Base-by-base conservation (phyloP, 2,888 invertebrate species). In the Rhaphigaster nebulosa region DNA sequence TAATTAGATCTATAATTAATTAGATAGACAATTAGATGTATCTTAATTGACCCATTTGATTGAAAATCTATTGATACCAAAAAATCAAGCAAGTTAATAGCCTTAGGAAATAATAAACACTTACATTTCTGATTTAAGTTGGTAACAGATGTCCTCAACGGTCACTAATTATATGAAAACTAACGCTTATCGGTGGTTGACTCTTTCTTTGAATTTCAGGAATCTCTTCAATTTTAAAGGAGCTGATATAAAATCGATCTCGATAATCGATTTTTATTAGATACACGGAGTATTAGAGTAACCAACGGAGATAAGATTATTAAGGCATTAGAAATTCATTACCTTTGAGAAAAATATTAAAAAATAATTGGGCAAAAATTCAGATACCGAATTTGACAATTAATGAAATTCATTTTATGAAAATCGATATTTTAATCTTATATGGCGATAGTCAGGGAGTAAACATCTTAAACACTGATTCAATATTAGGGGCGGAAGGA, bases 121-220 rank as follows among this genome's bases (percentile, higher is more conserved):
- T 70, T 70, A 76, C 70, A 76, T 76, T 38, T 76, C 10, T 34
- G 23, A 38, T 34, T 5, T 1, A n/a, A 60, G 6, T 1, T 29
- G 38, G 38, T 76, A 15, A 34, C 1, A 38, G 4, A 29, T 38
- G 23, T 38, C 20, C 34, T 20, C 20, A 76, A 8, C 8, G 8
- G 38, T 20, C 20, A 34, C 1, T 20, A 76, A 76, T 20, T 76
- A 20, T 0, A 34, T 23, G 70, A 23, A 18, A 76, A 76, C 70
- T 76, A 76, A 76, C 20, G 5, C 70, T 76, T 76, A 76, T 76
- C 70, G 20, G 70, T 76, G 38, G 70, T 76, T 38, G 70, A 76
- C 70, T 76, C 34, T 29, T 13, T 29, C 70, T 65, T 65, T 29
- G 29, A 8, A 0, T 76, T 76, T 76, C 1, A 76, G 70, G 10